Evolutionary conservation across 2,888 invertebrate genomes (phyloP).

Genomic region (Ariolimax columbianus): DNA sequence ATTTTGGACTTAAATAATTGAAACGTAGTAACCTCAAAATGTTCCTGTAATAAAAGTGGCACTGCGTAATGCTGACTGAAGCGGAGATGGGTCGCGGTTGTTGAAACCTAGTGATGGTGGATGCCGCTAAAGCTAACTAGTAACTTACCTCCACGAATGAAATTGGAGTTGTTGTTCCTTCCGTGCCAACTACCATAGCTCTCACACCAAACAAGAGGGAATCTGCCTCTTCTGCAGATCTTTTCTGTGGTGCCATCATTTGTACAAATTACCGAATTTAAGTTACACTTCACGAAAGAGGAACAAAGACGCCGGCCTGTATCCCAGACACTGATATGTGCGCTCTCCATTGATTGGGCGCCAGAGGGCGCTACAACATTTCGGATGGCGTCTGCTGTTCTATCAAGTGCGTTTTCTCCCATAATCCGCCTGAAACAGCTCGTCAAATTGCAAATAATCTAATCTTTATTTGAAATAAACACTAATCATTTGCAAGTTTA

Average conservation of each 20-base stretch:
- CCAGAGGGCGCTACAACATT: constrained; percentile 53
- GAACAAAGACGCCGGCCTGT: constrained; percentile 58
- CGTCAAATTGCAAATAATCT: neutral
- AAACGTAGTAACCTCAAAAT: no score
- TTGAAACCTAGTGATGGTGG: neutral
- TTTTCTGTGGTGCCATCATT: constrained; percentile 67
- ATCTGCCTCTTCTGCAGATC: constrained; percentile 71
- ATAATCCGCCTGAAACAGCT: neutral
- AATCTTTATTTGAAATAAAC: neutral
- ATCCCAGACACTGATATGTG: constrained; percentile 52
- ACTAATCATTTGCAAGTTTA: neutral
- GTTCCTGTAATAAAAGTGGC: neutral
- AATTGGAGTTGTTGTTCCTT: constrained; percentile 92
- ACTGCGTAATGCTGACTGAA: neutral
- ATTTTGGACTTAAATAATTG: no score
- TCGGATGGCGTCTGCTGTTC: constrained; percentile 37
- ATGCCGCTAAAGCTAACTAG: neutral
- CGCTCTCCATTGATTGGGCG: constrained; percentile 56
- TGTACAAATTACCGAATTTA: constrained; percentile 39
- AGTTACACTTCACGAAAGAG: constrained; percentile 41
- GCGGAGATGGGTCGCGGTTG: neutral
- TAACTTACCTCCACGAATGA: constrained; percentile 86
- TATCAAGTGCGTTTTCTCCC: neutral
- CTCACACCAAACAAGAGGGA: constrained; percentile 72
- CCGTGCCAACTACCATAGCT: constrained; percentile 86